These are phyloP conservation scores for Teinopalpus imperialis DNA, from an alignment of 2,888 invertebrate species.

Conservation along the genomic window DNA sequence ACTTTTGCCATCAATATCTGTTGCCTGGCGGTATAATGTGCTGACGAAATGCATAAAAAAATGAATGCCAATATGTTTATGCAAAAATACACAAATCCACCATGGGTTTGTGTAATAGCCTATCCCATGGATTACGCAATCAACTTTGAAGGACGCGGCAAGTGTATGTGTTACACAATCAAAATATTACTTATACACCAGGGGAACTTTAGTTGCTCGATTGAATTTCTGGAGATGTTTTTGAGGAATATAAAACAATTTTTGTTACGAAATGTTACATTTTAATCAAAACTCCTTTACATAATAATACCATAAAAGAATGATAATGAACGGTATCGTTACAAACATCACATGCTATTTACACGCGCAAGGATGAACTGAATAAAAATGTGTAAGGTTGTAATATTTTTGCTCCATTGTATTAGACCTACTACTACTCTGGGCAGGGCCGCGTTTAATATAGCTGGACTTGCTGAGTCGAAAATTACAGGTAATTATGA, in stretches of 20 bases:
- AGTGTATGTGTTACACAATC: conserved; percentile 50
- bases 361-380: conserved; percentile 20
- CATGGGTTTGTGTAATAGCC: conserved; percentile 23
- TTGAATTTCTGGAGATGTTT: conserved; percentile 42
- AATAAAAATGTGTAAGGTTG: too few species aligned
- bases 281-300: conserved; percentile 40
- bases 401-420: too few species aligned
- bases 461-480: too few species aligned
- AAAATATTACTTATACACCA: conserved; percentile 37
- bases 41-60: conserved; percentile 33
- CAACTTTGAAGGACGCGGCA: conserved; percentile 45
- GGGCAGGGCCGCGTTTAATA: too few species aligned
- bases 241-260: conserved; percentile 40
- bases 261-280: conserved; percentile 41
- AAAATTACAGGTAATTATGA: too few species aligned
- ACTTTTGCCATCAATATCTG: too few species aligned
- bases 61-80: too few species aligned
- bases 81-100: too few species aligned
- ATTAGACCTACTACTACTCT: too few species aligned
- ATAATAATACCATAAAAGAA: conserved; percentile 43
- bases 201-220: conserved; percentile 33
- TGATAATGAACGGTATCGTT: conserved; percentile 27
- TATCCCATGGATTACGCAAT: conserved; percentile 35
- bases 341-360: conserved; percentile 20
- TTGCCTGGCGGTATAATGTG: conserved; percentile 7